A percentile compares a stretch with the other conserved stretches of the same genome.
Evolutionary conservation across 2,888 invertebrate species (phyloP).

Genomic region (Cancer borealis): DNA sequence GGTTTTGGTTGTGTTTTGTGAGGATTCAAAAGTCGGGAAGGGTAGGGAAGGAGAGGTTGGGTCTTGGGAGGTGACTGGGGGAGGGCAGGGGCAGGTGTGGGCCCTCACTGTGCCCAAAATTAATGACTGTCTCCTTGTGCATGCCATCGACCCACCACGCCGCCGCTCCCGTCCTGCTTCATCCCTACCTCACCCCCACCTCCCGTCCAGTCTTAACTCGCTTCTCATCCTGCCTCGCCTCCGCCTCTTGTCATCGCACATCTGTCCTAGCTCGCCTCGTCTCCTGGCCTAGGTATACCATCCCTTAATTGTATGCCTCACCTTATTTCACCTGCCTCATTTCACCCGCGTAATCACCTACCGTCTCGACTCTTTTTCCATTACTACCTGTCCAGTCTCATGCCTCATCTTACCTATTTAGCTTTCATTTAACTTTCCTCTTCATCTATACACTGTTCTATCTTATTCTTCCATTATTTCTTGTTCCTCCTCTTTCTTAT

Average conservation of each 20-base stretch:
- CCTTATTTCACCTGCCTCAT: constrained; percentile 17
- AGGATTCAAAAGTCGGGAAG: not conserved
- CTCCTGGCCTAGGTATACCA: constrained; percentile 2
- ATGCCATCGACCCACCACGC: constrained; percentile 52
- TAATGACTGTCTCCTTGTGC: constrained; percentile 60
- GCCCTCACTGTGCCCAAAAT: constrained; percentile 57
- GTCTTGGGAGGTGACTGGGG: not conserved
- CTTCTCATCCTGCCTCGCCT: not conserved
- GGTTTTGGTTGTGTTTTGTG: not conserved
- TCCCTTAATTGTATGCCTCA: not conserved
- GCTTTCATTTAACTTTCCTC: not conserved
- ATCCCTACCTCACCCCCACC: not conserved
- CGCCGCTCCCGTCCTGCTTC: constrained; percentile 22
- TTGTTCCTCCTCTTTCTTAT: not conserved
- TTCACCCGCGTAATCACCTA: not conserved
- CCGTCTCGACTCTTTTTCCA: not conserved
- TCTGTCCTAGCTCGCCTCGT: not conserved
- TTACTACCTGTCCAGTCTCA: not conserved
- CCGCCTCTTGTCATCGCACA: constrained; percentile 34
- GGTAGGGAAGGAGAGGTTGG: not conserved
- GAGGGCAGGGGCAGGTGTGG: constrained; percentile 13
- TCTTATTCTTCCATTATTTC: not conserved
- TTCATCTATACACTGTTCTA: not conserved
- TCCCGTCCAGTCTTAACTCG: not conserved
- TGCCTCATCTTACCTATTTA: not conserved